Evolutionary conservation across 2,888 invertebrate species (phyloP), one percentile per base, ranked within the genome.

Genomic region (Thyatira batis): DNA sequence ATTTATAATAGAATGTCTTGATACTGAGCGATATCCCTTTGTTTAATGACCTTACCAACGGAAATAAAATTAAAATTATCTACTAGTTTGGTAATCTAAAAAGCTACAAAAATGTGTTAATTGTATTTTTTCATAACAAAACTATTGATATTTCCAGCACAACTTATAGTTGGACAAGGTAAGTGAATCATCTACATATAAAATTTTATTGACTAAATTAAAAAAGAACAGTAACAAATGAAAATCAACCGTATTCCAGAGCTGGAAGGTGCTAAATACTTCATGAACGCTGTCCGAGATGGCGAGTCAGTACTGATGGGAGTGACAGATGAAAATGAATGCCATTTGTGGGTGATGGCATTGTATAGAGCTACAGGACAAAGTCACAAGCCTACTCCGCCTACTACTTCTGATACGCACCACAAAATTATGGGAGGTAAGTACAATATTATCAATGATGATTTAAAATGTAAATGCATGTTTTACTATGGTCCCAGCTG

Each of bases 291-390:
- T 39, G 99, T 99, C 17, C 96, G 98, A 67, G 99, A 99, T 87
- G 99, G 99, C 52, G 99, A 99, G 84, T 98, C 97, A 69, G 97
- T 99, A 57, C 94, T 98, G 57, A 98, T 97, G 92, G 98, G 98
- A 5, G 97, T 98, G 71, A 97, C 98, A 68, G 98, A 99, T 84
- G 98, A 99, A 91, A 98, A 98, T 78, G 99, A 99, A 84, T 97
- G 98, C 74, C 98, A 99, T 81, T 92, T 99, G 63, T 99, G 99
- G 99, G 99, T 99, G 28, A 99, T 99, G 96, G 99, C 99, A 1
- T 94, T 99, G 93, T 99, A 99, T 87, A 93, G 99, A 69, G 99
- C 99, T n/a, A 99, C 99, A 1, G 99, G 99, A 4, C 99, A 99
- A 87, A 98, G 98, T 51, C 99, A 99, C 89, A 99, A 99, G 85